Base-by-base conservation (phyloP, 2,888 invertebrate species). In the Ypsolopha sequella region DNA sequence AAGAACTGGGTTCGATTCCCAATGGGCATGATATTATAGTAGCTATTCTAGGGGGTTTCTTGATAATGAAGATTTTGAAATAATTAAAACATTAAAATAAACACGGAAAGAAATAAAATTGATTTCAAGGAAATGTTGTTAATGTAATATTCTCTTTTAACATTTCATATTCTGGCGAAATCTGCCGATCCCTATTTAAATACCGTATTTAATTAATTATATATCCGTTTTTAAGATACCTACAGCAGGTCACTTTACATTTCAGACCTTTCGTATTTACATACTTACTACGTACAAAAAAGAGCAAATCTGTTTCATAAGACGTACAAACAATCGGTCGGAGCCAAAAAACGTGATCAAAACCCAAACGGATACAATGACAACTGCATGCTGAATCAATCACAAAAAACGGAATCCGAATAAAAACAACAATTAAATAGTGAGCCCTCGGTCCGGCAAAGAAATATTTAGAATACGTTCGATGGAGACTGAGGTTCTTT, bases 351-450 rank as follows among this genome's bases (percentile, higher is more conserved):
- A 78, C 73, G 70, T 75, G 78, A 79, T 79, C 80, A 73, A 69
- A 76, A 73, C 81, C 76, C 68, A 76, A 78, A 75, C 78, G 80
- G 73, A 78, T 73, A 86, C 85, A 85, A 86, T 82, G 82, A 85
- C 82, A 82, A 85, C 85, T 82, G 84, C 79, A 78, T 73, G 79
- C 75, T 78, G 81, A 80, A 81, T 85, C 84, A 80, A 81, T 82
- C 80, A 84, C 80, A 85, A 85, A 86, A 85, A 85, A 82, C 73
- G 76, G 82, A 81, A 84, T 82, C 70, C 80, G 77, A 71, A 81
- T 76, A 86, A 86, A 85, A 85, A 85, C 84, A 77, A 85, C 84
- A 86, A 86, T 86, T 86, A 86, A 85, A 81, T 65, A 63, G 56
- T 57, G 66, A 71, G 67, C 62, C 63, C 68, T 9, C 66, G 75